Base-by-base conservation (phyloP, 1,140 invertebrate species). In the Papilio polytes region DNA sequence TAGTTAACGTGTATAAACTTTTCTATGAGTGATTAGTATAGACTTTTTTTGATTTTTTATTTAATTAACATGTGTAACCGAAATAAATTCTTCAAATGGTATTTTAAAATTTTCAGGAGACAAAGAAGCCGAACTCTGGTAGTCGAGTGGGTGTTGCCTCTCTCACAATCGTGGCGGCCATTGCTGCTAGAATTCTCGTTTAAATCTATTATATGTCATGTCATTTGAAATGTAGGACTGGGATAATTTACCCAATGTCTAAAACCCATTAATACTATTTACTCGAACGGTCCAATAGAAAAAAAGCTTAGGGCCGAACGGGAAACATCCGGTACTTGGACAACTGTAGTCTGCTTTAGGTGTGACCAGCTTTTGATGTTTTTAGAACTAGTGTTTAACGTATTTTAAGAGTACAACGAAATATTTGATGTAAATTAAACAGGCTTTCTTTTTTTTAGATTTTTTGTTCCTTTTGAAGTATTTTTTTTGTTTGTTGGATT, bases 91-190 rank as follows among this genome's bases (percentile, higher is more conserved):
- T n/a, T n/a, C n/a, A n/a, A n/a, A n/a, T n/a, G n/a, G n/a, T n/a
- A n/a, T n/a, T 77, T 7, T 77, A 22, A 56, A 46, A 13, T 41
- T 79, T 79, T 63, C 77, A 79, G 77, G 77, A 79, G 9, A 48
- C 22, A 74, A 31, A 79, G 8, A 80, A 36, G 51, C 66, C 74
- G n/a, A 79, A 63, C 80, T 66, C 15, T 18, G 72, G 6, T 44
- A 80, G n/a, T 51, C 77, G 13, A 53, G 46, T 66, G 70, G 70
- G 44, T 1, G 41, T 20, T 41, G 74, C 53, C 10, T 36, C 82
- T 6, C 63, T 83, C 70, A 56, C 80, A 56, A 74, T 80, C 6
- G 59, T 51, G 7, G 72, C 79, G 26, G 20, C 74, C 31, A 48
- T 84, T 20, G 15, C 77, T 76, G 44, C 46, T 8, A 53, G 26